Evolutionary conservation across 1,140 invertebrate species (phyloP).

Genomic region (Drosophila sturtevanti): DNA sequence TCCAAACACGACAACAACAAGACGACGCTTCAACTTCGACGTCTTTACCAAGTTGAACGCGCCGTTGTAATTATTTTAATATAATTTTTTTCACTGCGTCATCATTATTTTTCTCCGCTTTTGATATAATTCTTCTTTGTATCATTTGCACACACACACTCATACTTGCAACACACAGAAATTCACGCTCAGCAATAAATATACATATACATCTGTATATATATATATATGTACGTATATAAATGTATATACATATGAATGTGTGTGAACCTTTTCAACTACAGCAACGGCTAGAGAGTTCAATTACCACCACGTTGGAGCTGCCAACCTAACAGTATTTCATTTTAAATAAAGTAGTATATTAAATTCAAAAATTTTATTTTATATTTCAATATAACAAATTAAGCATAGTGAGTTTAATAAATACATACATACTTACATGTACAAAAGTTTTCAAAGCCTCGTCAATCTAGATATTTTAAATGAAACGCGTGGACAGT

Average conservation of each 20-base stretch:
- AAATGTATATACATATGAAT: slow-evolving; percentile 17
- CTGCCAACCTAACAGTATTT: slow-evolving; percentile 34
- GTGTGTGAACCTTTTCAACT: slow-evolving; percentile 29
- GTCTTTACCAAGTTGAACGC: slow-evolving; percentile 60
- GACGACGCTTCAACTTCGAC: slow-evolving; percentile 42
- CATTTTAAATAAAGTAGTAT: not conserved
- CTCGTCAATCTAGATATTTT: not conserved
- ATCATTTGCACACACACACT: slow-evolving; percentile 75
- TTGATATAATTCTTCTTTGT: slow-evolving; percentile 80
- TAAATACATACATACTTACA: not conserved
- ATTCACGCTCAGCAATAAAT: slow-evolving; percentile 48
- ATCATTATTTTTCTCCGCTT: slow-evolving; percentile 80
- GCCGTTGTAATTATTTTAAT: slow-evolving; percentile 81
- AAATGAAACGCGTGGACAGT: slow-evolving; percentile 35
- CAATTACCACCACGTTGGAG: slow-evolving; percentile 62
- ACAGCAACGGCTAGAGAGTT: slow-evolving; percentile 46
- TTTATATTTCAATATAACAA: not conserved
- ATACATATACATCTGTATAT: no score
- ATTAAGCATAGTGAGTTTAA: not conserved
- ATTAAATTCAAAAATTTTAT: not conserved
- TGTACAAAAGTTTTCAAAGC: not conserved
- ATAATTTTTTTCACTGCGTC: slow-evolving; percentile 78
- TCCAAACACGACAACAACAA: slow-evolving; percentile 21
- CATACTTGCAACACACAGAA: slow-evolving; percentile 36
- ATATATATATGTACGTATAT: no score